Conservation (phyloP, 1,140 invertebrate species). For the Mesaphorura yosii region DNA sequence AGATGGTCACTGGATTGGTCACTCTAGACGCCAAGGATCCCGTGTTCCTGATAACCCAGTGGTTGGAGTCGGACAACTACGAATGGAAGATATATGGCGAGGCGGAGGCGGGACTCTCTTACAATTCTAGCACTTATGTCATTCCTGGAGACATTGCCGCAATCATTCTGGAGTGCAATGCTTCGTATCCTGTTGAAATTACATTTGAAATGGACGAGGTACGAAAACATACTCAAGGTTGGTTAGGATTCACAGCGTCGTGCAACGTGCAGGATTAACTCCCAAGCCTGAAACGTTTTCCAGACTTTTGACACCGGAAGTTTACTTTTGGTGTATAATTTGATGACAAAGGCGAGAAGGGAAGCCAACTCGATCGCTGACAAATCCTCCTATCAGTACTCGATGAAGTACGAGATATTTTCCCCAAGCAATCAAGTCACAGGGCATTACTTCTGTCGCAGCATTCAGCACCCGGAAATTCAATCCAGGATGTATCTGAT, state of each 20-base stretch:
- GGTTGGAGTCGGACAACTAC: too few relatives aligned
- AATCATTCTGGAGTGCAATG: conserved; percentile 19
- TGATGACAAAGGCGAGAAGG: not conserved
- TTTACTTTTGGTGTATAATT: not conserved
- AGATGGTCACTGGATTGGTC: too few relatives aligned
- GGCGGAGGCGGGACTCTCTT: too few relatives aligned
- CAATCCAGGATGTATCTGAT: conserved; percentile 17
- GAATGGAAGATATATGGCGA: too few relatives aligned
- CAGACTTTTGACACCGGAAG: not conserved
- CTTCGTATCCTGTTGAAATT: conserved; percentile 16
- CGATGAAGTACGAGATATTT: not conserved
- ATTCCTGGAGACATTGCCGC: too few relatives aligned
- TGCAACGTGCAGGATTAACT: too few relatives aligned
- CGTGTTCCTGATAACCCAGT: too few relatives aligned
- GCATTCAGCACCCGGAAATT: conserved; percentile 1
- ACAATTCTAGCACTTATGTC: too few relatives aligned
- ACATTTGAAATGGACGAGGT: not conserved
- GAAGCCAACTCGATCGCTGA: not conserved
- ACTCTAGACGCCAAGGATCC: too few relatives aligned
- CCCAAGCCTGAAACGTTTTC: not conserved
- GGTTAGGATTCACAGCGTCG: not conserved
- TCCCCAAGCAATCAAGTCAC: not conserved
- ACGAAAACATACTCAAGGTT: not conserved
- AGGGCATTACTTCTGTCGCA: conserved; percentile 18
- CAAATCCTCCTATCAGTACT: not conserved